A percentile compares a stretch with the other conserved stretches of the same genome.
Evolutionary conservation across 2,797 vertebrate species (phyloP).

Genomic region (Phoxinus dragarum): DNA sequence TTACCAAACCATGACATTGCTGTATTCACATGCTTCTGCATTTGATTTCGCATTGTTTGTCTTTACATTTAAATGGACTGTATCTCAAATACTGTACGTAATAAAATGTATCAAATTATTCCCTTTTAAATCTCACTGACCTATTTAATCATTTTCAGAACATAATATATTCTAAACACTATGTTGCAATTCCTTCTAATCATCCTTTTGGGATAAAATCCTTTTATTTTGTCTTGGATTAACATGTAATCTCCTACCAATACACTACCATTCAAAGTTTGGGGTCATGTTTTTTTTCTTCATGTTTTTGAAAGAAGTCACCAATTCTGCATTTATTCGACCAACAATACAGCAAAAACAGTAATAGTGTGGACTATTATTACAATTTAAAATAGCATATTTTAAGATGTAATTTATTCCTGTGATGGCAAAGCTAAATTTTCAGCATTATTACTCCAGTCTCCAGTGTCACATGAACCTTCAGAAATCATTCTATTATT

Average conservation of each 20-base stretch:
- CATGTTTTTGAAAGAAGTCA: background rate
- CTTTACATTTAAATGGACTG: slow-evolving; percentile 57
- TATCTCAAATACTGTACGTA: slow-evolving; percentile 66
- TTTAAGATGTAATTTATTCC: background rate
- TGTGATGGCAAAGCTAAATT: background rate
- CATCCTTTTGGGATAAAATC: background rate
- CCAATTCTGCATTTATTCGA: background rate
- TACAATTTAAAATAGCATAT: no score
- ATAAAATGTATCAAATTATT: slow-evolving; percentile 67
- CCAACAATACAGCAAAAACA: no score
- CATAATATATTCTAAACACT: background rate
- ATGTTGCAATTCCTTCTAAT: background rate
- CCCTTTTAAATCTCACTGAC: background rate
- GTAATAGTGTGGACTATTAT: no score
- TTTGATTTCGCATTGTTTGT: slow-evolving; percentile 59
- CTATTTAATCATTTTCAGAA: background rate
- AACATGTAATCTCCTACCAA: slow-evolving; percentile 1
- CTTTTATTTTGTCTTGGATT: background rate
- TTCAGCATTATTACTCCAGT: background rate
- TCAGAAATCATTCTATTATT: background rate
- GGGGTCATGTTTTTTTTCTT: background rate
- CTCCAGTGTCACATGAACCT: background rate
- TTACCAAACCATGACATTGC: slow-evolving; percentile 50
- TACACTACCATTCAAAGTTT: slow-evolving; percentile 2
- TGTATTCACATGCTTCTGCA: slow-evolving; percentile 51